Conservation (phyloP, 2,113 vertebrate genomes). For the Prinia subflava region DNA sequence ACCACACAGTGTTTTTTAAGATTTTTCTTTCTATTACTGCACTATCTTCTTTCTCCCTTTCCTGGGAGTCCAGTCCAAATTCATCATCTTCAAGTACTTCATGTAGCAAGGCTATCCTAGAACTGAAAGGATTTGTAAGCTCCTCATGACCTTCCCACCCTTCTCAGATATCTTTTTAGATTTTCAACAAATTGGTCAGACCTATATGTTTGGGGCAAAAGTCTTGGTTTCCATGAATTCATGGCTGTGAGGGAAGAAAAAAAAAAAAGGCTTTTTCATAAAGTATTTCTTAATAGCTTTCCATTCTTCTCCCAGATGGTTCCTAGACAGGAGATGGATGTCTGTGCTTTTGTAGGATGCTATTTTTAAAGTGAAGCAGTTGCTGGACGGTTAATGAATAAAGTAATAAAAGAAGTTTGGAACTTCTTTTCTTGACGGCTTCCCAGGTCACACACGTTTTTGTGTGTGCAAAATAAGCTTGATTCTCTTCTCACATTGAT, state of each 20-base stretch:
- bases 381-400: constrained; percentile 40
- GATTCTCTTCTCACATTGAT: background rate
- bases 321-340: constrained; percentile 58
- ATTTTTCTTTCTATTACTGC: background rate
- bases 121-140: background rate
- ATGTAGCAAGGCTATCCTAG: background rate
- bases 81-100: background rate
- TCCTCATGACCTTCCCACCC: background rate
- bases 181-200: background rate
- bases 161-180: background rate
- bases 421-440: background rate
- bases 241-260: background rate
- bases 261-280: background rate
- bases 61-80: background rate
- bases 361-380: constrained; percentile 49
- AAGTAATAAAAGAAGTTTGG: constrained; percentile 32
- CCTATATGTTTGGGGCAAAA: background rate
- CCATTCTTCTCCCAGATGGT: constrained; percentile 51
- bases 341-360: constrained; percentile 42
- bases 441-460: background rate
- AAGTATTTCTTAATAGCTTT: constrained; percentile 49
- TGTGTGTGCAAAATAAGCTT: background rate
- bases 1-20: background rate
- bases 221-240: background rate
- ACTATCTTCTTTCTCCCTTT: background rate